Conservation (phyloP, 2,888 invertebrate species). For the Drosophila anceps region DNA sequence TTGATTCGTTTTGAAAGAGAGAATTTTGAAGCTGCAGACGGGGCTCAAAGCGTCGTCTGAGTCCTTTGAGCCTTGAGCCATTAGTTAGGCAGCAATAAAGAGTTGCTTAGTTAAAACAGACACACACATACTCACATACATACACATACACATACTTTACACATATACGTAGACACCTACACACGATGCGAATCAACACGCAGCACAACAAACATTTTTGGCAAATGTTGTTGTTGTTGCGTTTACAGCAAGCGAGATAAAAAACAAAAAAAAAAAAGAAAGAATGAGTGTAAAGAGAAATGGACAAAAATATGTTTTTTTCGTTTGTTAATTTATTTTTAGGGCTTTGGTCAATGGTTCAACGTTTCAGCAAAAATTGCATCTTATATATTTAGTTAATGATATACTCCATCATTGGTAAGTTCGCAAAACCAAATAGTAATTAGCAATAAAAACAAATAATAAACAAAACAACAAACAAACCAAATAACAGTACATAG, state of each 20-base stretch:
- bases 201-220: conserved; percentile 45
- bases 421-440: conserved; percentile 85
- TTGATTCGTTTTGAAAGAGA: conserved; percentile 54
- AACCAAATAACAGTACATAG: conserved; percentile 52
- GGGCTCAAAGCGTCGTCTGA: conserved; percentile 20
- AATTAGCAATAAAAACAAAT: conserved; percentile 11
- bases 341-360: conserved; percentile 88
- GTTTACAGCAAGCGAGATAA: conserved; percentile 48
- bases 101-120: conserved; percentile 34
- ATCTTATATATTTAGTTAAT: conserved; percentile 99
- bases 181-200: conserved; percentile 18
- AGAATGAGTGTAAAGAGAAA: conserved; percentile 30
- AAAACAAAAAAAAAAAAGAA: conserved; percentile 32
- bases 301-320: conserved; percentile 82
- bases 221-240: conserved; percentile 68
- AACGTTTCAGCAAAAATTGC: conserved; percentile 96
- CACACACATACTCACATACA: conserved; percentile 1
- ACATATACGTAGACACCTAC: conserved; percentile 1
- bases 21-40: conserved; percentile 21
- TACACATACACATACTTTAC: not conserved
- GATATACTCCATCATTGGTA: conserved; percentile 99
- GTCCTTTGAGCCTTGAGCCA: conserved; percentile 21
- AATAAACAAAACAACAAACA: conserved; percentile 5
- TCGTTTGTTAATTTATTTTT: conserved; percentile 86
- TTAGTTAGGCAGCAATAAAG: conserved; percentile 46